Evolutionary conservation across 2,113 vertebrate genomes (phyloP).

Genomic region (Isurus oxyrinchus): DNA sequence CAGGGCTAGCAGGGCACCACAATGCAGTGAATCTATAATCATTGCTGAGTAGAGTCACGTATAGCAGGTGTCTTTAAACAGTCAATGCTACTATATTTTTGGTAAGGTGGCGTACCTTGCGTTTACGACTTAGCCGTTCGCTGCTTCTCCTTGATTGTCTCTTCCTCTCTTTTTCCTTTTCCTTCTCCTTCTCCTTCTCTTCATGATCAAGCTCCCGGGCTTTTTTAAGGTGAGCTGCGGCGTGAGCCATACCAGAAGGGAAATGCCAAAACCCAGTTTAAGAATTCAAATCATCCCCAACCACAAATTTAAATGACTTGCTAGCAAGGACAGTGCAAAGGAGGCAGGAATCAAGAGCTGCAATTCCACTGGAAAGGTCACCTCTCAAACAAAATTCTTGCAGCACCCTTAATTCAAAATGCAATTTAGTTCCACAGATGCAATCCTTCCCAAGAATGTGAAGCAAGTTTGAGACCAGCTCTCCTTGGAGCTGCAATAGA

Average conservation of each 20-base stretch:
- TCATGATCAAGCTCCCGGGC: constrained; percentile 77
- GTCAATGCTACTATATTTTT: background rate
- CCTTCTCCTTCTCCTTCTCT: constrained; percentile 71
- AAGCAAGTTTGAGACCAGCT: constrained; percentile 48
- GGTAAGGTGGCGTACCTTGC: constrained; percentile 72
- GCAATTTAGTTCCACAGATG: background rate
- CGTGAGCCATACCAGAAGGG: constrained; percentile 80
- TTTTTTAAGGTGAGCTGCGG: constrained; percentile 94
- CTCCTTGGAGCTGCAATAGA: constrained; percentile 17
- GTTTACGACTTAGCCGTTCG: constrained; percentile 81
- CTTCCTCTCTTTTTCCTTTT: constrained; percentile 80
- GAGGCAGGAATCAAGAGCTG: constrained; percentile 47
- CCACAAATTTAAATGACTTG: constrained; percentile 47
- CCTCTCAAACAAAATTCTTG: constrained; percentile 51
- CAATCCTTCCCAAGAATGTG: background rate
- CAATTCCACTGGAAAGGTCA: constrained; percentile 52
- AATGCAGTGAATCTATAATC: constrained; percentile 29
- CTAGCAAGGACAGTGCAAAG: background rate
- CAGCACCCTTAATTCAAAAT: constrained; percentile 49
- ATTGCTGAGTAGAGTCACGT: constrained; percentile 10
- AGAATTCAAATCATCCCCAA: constrained; percentile 40
- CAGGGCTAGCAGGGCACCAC: background rate
- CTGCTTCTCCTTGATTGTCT: constrained; percentile 75
- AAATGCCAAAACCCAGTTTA: constrained; percentile 40
- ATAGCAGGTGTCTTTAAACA: constrained; percentile 25